Conservation (phyloP, 2,797 vertebrate genomes). For the Anguilla megastoma region DNA sequence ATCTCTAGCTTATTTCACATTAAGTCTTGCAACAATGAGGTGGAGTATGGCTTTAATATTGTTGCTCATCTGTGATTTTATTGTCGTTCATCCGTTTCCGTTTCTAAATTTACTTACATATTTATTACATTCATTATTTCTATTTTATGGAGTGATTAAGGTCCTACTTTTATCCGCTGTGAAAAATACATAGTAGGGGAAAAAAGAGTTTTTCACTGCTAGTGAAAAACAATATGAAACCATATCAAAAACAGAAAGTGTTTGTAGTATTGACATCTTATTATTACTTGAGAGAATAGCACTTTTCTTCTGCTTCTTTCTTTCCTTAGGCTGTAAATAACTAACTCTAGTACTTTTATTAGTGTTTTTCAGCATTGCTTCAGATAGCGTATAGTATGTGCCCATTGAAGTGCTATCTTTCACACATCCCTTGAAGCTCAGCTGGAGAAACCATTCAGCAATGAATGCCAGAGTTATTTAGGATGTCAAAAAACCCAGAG, state of each 20-base stretch:
- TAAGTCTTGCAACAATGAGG: constrained; percentile 42
- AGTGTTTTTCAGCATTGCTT: not conserved
- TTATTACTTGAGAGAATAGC: not conserved
- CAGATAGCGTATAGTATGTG: not conserved
- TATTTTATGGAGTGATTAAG: not conserved
- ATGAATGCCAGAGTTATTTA: constrained; percentile 6
- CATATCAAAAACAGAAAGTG: not conserved
- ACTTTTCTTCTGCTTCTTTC: not conserved
- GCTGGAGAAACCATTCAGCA: not conserved
- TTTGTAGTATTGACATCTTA: not conserved
- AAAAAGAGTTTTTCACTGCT: not conserved
- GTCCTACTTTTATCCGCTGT: not conserved
- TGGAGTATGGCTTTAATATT: constrained; percentile 25
- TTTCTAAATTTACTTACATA: not conserved
- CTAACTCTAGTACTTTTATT: not conserved
- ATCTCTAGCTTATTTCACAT: constrained; percentile 51
- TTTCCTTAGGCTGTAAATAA: not conserved
- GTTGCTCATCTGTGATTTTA: constrained; percentile 27
- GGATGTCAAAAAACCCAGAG: constrained; percentile 19
- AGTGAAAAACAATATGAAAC: not conserved
- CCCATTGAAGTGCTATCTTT: constrained; percentile 11
- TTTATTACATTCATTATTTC: not conserved
- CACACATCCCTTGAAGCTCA: not conserved
- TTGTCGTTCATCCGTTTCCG: constrained; percentile 18
- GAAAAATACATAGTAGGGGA: no score